Evolutionary conservation across 1,140 invertebrate species (phyloP), one percentile per base, ranked within the genome.

Genomic region (Zaprionus ornatus): DNA sequence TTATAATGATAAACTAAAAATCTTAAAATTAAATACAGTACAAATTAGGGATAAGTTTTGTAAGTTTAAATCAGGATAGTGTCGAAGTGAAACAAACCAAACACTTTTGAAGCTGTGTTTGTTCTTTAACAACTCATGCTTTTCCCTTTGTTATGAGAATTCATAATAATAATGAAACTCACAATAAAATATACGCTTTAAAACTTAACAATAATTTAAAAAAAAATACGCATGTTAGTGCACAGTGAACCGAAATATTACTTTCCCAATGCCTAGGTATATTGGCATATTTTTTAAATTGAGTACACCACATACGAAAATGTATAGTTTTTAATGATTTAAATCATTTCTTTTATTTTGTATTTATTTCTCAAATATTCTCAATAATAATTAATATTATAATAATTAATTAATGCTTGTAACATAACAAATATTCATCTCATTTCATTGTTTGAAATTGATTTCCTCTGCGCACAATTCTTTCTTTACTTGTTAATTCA

Each of bases 401-500:
- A 90, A 90, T 90, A 90, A 90, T 90, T 90, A 90, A 90, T 90
- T 90, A 90, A 90, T 90, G 85, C 85, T 90, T 90, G 85, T 90
- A 90, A 90, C 85, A 90, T 90, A 90, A 90, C 85, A 90, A 90
- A 90, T 91, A 81, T 91, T 90, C 69, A 71, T 90, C 75, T 90
- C 77, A 75, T 85, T 79, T 79, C 66, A 75, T 81, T 83, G 63
- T 76, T 69, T 74, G 69, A 80, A 74, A 74, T 74, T 73, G 45
- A 50, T 77, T 77, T 71, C 45, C 54, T 66, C 69, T 68, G 61
- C 65, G 27, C 66, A 73, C 64, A 57, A 79, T 71, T 74, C 59
- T 45, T 62, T 66, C 23, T 48, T 74, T 76, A 40, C 29, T 56
- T 73, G 52, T 74, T 69, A 52, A 61, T 63, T 63, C 32, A 68